These are phyloP conservation scores for Manacus vitellinus DNA, from an alignment of 2,113 vertebrate genomes.

Conservation along the genomic window DNA sequence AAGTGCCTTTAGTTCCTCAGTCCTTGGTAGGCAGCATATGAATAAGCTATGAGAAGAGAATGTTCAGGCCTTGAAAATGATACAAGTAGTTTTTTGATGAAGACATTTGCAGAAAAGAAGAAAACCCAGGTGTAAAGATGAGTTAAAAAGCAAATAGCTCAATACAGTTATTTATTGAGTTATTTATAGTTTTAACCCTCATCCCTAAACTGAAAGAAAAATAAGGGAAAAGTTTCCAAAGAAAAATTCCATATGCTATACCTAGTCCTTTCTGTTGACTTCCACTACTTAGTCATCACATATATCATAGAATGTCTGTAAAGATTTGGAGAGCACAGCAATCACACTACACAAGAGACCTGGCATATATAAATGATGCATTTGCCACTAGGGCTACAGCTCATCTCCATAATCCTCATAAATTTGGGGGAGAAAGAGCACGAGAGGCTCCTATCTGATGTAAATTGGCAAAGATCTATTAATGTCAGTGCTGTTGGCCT, in stretches of 20 bases:
- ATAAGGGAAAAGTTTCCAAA: not conserved
- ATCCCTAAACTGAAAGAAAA: not conserved
- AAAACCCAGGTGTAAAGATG: not conserved
- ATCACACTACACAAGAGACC: conserved; percentile 16
- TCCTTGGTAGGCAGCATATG: not conserved
- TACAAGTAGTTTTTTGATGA: not conserved
- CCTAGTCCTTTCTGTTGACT: not conserved
- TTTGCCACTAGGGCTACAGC: conserved; percentile 47
- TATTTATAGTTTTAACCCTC: not conserved
- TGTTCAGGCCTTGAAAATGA: not conserved
- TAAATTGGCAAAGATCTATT: conserved; percentile 44
- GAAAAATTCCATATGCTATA: not conserved
- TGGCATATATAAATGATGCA: conserved; percentile 69
- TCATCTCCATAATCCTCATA: conserved; percentile 73
- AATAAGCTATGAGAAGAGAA: not conserved
- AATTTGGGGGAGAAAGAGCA: conserved; percentile 60
- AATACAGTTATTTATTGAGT: not conserved
- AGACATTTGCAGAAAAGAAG: not conserved
- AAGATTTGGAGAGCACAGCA: conserved; percentile 34
- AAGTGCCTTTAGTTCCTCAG: not conserved
- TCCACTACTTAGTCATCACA: not conserved
- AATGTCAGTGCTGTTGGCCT: not conserved
- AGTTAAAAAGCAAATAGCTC: not conserved
- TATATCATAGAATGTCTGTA: conserved; percentile 50
- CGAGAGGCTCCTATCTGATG: not conserved